Evolutionary conservation across 2,888 invertebrate genomes (phyloP), one percentile per base, ranked within the genome.

Genomic region (Ditula angustiorana): DNA sequence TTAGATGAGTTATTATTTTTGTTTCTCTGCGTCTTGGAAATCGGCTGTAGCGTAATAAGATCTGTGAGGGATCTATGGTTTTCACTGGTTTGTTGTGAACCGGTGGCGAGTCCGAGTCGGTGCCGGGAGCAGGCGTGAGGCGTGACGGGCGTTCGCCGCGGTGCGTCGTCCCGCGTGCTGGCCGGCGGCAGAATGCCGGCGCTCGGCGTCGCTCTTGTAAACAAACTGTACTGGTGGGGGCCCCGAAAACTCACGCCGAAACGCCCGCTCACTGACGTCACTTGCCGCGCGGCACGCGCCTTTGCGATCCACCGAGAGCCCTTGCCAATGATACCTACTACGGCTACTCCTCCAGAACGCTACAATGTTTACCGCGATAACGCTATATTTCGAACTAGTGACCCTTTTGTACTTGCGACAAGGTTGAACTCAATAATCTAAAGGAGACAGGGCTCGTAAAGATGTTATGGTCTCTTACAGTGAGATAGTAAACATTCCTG

Each of bases 181-280:
- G 84, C 83, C 87, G 84, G 82, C 83, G 80, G 83, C 88, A 85
- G 80, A 90, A 86, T 90, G 92, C 86, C 90, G 89, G 87, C 83
- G 86, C 77, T 77, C 81, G 80, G 83, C 85, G 85, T 77, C 82
- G 81, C 79, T 85, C 87, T 84, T 87, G 92, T 92, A 90, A 91
- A 92, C 91, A 91, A 90, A 88, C 81, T 82, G 85, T 74, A 76
- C 82, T 86, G 91, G 92, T 88, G 92, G 92, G 92, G 92, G 92
- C 88, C 90, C 85, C 88, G 84, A 90, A 90, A 90, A 90, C 90
- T 90, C 88, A 89, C 81, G 78, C 82, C 83, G 84, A 84, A 86
- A 82, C 72, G 76, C 77, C 86, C 90, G 85, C 81, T 90, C 86
- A 88, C 90, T 90, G 88, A 88, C 92, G 90, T 90, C 91, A 91